phyloP scores from a whole-genome alignment of 1,140 invertebrate genomes.

The Artemia franciscana region DNA sequence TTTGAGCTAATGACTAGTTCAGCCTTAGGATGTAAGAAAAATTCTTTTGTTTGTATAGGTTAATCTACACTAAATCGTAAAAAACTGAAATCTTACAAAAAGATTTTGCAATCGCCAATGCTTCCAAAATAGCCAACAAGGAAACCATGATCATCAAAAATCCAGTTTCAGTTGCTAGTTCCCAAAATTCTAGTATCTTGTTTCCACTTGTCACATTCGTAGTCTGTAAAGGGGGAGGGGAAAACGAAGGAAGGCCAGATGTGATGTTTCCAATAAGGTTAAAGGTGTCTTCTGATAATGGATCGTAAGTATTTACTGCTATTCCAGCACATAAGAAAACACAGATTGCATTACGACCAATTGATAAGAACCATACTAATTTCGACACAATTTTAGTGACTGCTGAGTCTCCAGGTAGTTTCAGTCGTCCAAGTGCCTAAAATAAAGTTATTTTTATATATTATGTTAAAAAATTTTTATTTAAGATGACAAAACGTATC shows the following conservation, averaged over 20 bases:
- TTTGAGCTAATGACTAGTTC: too few species aligned
- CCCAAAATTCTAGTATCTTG: conserved; percentile 26
- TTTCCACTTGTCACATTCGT: conserved; percentile 21
- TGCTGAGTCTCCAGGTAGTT: conserved; percentile 3
- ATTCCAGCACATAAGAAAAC: conserved; percentile 18
- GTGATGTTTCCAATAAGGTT: conserved; percentile 14
- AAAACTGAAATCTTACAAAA: conserved; percentile 42
- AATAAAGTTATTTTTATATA: too few species aligned
- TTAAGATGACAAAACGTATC: too few species aligned
- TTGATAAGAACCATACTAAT: conserved; percentile 13
- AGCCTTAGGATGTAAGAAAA: too few species aligned
- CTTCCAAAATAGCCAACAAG: conserved; percentile 54
- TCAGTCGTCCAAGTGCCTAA: neutral
- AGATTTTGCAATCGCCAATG: conserved; percentile 63
- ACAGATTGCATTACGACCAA: conserved; percentile 18
- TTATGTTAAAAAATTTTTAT: too few species aligned
- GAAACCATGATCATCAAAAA: conserved; percentile 49
- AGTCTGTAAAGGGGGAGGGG: conserved; percentile 4
- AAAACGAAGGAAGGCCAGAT: conserved; percentile 4
- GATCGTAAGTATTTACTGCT: conserved; percentile 12
- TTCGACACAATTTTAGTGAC: conserved; percentile 9
- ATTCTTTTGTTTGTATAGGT: too few species aligned
- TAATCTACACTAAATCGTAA: too few species aligned
- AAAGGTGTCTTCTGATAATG: conserved; percentile 33
- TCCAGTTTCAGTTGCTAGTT: conserved; percentile 44